Conservation (phyloP, 2,113 vertebrate genomes). For the Sisor rabdophorus region DNA sequence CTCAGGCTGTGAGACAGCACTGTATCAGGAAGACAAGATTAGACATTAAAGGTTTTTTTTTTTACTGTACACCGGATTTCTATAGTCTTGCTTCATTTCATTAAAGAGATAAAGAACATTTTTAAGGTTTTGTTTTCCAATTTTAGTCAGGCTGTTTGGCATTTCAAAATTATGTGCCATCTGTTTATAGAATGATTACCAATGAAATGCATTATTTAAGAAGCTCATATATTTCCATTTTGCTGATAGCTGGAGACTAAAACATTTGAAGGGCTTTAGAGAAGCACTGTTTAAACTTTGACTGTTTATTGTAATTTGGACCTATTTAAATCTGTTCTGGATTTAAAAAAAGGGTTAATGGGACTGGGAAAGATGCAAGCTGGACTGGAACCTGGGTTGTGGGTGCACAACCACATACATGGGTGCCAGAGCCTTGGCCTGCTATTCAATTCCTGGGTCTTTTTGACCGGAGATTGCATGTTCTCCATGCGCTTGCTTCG, state of each 20-base stretch:
- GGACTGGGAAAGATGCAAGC: too few species aligned
- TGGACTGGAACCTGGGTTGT: too few species aligned
- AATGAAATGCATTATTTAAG: background rate
- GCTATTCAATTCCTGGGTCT: too few species aligned
- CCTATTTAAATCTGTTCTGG: background rate
- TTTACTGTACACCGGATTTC: background rate
- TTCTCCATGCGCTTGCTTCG: too few species aligned
- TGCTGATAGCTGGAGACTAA: background rate
- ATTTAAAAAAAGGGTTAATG: too few species aligned
- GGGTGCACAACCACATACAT: too few species aligned
- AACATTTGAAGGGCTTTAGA: background rate
- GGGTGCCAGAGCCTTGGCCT: too few species aligned
- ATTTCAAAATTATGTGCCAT: background rate
- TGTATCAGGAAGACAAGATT: background rate
- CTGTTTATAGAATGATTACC: background rate
- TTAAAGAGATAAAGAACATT: too few species aligned
- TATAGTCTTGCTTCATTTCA: too few species aligned
- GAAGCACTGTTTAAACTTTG: conserved; percentile 2
- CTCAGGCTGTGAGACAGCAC: conserved; percentile 1
- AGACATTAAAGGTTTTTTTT: background rate
- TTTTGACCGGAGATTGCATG: too few species aligned
- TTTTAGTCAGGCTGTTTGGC: background rate
- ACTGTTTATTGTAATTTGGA: background rate
- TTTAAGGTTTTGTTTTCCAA: background rate
- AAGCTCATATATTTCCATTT: background rate